Percentiles rank a stretch among this genome's conserved stretches.
phyloP scores from a whole-genome alignment of 2,797 vertebrate genomes.

The Falco columbarius region DNA sequence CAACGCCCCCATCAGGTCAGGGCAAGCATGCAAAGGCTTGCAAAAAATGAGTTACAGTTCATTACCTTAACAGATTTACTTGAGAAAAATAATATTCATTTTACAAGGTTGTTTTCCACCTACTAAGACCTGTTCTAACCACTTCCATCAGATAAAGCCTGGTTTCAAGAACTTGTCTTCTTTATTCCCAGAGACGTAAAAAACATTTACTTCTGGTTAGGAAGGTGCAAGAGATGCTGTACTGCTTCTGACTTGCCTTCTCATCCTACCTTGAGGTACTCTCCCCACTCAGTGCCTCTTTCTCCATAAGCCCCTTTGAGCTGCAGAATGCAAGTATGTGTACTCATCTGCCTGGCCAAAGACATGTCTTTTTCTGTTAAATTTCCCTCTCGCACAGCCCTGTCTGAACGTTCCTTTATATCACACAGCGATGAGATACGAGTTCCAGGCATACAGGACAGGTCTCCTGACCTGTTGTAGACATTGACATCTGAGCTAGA shows the following conservation, averaged over 20 bases:
- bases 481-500: slow-evolving; percentile 2
- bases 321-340: background rate
- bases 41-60: background rate
- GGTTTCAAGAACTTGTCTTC: background rate
- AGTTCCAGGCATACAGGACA: background rate
- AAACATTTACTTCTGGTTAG: background rate
- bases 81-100: background rate
- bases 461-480: background rate
- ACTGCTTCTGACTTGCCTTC: background rate
- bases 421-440: background rate
- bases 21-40: background rate
- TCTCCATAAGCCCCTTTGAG: background rate
- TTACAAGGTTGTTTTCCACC: background rate
- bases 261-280: background rate
- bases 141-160: background rate
- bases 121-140: background rate
- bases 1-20: background rate
- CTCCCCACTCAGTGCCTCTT: background rate
- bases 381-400: background rate
- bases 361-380: background rate
- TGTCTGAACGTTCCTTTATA: background rate
- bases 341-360: background rate
- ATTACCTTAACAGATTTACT: background rate
- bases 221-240: background rate
- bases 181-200: background rate